Percentiles rank a stretch among this genome's conserved stretches.
phyloP scores from a whole-genome alignment of 2,797 vertebrate genomes.

The Rousettus madagascariensis region DNA sequence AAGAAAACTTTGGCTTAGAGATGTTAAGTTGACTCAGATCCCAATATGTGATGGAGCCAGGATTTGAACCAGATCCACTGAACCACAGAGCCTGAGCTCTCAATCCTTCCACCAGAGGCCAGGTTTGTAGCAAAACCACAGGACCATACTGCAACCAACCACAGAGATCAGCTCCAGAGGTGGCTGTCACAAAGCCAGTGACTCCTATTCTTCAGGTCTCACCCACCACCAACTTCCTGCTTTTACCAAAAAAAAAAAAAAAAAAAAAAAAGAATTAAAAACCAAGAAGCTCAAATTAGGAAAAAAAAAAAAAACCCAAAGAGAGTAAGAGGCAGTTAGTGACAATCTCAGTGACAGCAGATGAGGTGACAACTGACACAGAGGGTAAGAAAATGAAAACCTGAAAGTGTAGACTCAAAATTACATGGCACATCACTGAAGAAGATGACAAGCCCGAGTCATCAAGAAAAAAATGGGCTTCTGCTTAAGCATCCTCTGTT shows the following conservation, averaged over 20 bases:
- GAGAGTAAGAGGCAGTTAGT: not conserved
- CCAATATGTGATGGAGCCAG: not conserved
- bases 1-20: not conserved
- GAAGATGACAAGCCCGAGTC: not conserved
- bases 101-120: not conserved
- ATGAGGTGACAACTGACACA: conserved; percentile 29
- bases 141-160: not conserved
- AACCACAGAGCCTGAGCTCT: not conserved
- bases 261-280: not conserved
- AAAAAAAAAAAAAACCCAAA: not conserved
- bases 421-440: not conserved
- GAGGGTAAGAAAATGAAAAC: conserved; percentile 12
- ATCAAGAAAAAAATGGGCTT: not conserved
- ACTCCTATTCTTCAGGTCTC: not conserved
- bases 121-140: not conserved
- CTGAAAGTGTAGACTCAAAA: conserved; percentile 31
- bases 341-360: not conserved
- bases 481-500: conserved; percentile 17
- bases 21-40: not conserved
- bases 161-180: not conserved
- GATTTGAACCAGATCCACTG: not conserved
- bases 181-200: not conserved
- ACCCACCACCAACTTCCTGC: conserved; percentile 10
- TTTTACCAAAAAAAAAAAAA: not conserved
- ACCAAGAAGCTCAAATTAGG: not conserved